These are phyloP conservation scores for Cladopsammia gracilis DNA, from an alignment of 64 coral and sea anemone species.

Conservation along the genomic window DNA sequence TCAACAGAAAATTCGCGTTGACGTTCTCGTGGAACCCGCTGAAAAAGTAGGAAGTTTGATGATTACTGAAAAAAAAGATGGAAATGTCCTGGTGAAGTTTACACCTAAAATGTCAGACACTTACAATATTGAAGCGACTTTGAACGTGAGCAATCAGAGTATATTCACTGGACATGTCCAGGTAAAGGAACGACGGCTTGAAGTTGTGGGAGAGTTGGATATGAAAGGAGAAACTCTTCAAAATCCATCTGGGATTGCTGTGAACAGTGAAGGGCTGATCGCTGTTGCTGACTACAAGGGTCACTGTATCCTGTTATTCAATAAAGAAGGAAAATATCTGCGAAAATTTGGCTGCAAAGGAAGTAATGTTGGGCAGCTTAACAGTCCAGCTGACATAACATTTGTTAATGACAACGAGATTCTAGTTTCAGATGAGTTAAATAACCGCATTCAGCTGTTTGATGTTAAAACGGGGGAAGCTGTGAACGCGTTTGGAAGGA, in stretches of 20 bases:
- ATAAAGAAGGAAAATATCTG: constrained; percentile 1
- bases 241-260: background rate
- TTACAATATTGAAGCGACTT: background rate
- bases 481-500: background rate
- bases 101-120: background rate
- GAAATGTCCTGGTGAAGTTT: background rate
- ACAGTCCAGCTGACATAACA: background rate
- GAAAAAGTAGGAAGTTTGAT: background rate
- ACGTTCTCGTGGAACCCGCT: no score
- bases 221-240: background rate
- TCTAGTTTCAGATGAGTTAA: constrained; percentile 8
- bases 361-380: background rate
- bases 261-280: background rate
- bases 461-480: background rate
- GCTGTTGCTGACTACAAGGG: background rate
- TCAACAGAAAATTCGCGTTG: no score
- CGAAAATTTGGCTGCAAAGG: constrained; percentile 3
- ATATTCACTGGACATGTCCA: background rate
- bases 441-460: constrained; percentile 18
- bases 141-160: background rate
- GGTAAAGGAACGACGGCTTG: background rate
- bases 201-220: background rate
- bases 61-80: no score
- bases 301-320: background rate
- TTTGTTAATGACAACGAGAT: constrained; percentile 44